These are phyloP conservation scores for Lepidotrigona ventralis DNA, from an alignment of 1,140 invertebrate species.

Conservation along the genomic window DNA sequence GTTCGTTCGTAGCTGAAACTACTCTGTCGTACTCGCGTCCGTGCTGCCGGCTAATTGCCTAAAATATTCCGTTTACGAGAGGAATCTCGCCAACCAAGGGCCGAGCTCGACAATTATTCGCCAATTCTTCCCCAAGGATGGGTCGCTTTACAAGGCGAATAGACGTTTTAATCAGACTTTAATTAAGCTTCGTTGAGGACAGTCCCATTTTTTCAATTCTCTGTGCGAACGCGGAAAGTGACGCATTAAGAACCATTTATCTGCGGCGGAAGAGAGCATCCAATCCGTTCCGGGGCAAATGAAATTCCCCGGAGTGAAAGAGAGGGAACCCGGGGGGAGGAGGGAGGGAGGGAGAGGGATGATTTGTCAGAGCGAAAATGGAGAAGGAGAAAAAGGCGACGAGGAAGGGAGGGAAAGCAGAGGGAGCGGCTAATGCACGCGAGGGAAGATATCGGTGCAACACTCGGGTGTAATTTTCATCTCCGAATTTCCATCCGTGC, in stretches of 20 bases:
- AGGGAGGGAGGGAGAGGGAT: not conserved
- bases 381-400: not conserved
- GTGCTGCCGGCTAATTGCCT: no score
- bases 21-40: no score
- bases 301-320: not conserved
- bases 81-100: no score
- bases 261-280: not conserved
- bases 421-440: not conserved
- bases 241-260: constrained; percentile 5
- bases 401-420: not conserved
- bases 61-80: not conserved
- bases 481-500: constrained; percentile 6
- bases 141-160: not conserved
- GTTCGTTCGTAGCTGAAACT: no score
- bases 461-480: constrained; percentile 29
- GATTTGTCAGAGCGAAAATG: not conserved
- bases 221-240: not conserved
- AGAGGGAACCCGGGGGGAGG: not conserved
- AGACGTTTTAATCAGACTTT: not conserved
- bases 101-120: not conserved
- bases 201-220: not conserved
- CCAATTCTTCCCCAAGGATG: not conserved
- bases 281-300: not conserved
- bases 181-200: not conserved
- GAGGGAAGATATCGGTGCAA: not conserved